Percentiles rank a stretch among this genome's conserved stretches.
phyloP scores from a whole-genome alignment of 37 sponge, comb jelly and placozoan species.

The Ianthella basta region DNA sequence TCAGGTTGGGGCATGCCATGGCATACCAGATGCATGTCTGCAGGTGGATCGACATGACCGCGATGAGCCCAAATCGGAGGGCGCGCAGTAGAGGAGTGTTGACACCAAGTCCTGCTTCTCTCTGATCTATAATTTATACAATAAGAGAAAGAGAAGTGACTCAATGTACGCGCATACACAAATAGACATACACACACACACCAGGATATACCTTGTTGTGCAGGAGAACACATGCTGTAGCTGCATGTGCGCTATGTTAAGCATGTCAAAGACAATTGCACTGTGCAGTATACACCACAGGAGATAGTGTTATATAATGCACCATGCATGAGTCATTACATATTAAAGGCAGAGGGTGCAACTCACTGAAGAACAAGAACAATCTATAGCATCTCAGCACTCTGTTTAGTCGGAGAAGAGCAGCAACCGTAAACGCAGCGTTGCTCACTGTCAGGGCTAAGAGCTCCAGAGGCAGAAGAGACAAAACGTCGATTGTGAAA shows the following conservation, averaged over 20 bases:
- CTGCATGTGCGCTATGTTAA: too few relatives aligned
- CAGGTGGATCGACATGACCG: slow-evolving; percentile 44
- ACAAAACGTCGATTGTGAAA: slow-evolving; percentile 40
- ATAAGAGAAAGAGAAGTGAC: background rate
- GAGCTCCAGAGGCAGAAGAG: slow-evolving; percentile 63
- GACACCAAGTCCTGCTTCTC: slow-evolving; percentile 49
- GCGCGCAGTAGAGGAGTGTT: slow-evolving; percentile 48
- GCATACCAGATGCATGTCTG: slow-evolving; percentile 57
- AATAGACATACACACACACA: background rate
- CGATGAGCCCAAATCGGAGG: slow-evolving; percentile 41
- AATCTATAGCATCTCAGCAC: slow-evolving; percentile 48
- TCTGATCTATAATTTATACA: background rate
- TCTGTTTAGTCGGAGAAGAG: slow-evolving; percentile 58
- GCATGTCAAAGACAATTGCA: too few relatives aligned
- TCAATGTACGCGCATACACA: background rate
- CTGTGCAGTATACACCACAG: too few relatives aligned
- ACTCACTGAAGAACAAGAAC: slow-evolving; percentile 59
- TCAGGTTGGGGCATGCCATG: slow-evolving; percentile 51
- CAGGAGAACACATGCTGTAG: too few relatives aligned
- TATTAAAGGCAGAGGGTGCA: background rate
- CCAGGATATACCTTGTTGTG: background rate
- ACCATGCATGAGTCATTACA: too few relatives aligned
- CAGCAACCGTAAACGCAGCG: background rate
- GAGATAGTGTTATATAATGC: too few relatives aligned
- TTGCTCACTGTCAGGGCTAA: slow-evolving; percentile 33